phyloP scores from a whole-genome alignment of 2,797 vertebrate species.

The Miichthys miiuy region DNA sequence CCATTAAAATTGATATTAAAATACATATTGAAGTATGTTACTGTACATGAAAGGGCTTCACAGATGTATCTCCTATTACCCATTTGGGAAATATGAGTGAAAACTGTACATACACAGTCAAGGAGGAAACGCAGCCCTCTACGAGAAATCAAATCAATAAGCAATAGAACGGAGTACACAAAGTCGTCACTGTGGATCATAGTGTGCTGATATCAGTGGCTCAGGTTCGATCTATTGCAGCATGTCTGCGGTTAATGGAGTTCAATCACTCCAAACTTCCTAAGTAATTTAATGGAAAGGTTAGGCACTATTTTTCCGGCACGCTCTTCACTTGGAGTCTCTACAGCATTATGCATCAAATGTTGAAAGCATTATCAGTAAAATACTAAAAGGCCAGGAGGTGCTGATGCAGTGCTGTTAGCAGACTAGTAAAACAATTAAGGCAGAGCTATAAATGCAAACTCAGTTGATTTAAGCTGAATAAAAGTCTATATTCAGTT shows the following conservation, averaged over 20 bases:
- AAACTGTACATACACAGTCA: constrained; percentile 19
- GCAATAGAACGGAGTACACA: constrained; percentile 68
- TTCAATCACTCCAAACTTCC: constrained; percentile 79
- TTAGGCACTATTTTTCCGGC: constrained; percentile 56
- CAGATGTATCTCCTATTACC: not conserved
- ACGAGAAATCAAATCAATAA: constrained; percentile 75
- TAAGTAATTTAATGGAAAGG: constrained; percentile 81
- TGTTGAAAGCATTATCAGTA: constrained; percentile 73
- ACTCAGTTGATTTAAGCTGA: constrained; percentile 75
- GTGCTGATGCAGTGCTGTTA: constrained; percentile 76
- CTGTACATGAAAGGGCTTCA: not conserved
- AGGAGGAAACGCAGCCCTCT: constrained; percentile 20
- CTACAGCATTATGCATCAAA: constrained; percentile 61
- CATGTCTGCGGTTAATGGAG: constrained; percentile 83
- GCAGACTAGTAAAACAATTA: constrained; percentile 77
- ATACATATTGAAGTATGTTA: not conserved
- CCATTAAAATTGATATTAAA: not conserved
- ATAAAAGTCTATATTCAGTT: constrained; percentile 67
- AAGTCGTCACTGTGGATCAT: constrained; percentile 56
- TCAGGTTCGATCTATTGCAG: constrained; percentile 84
- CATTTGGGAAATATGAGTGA: constrained; percentile 15
- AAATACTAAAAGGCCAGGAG: constrained; percentile 70
- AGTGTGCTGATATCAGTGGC: constrained; percentile 51
- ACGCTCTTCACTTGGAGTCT: constrained; percentile 57
- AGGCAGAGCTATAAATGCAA: constrained; percentile 72